These are phyloP conservation scores for Helobdella robusta DNA, from an alignment of 2,888 invertebrate genomes.

Conservation along the genomic window DNA sequence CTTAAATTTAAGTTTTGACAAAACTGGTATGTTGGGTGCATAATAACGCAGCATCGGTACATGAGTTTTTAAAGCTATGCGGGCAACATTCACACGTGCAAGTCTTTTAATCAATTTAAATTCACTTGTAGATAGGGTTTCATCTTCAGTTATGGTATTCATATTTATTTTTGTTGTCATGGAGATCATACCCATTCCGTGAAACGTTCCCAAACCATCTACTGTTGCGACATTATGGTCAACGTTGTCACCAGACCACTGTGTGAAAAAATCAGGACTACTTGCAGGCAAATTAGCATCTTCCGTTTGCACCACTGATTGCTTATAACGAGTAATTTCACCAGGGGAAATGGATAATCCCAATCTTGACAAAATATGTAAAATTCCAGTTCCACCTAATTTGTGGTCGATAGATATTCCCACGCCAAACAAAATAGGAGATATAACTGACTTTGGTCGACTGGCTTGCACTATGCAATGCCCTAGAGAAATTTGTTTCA, in stretches of 20 bases:
- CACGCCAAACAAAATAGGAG: slow-evolving; percentile 10
- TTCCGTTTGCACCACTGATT: not conserved
- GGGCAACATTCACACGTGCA: not conserved
- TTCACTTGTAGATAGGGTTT: too few species aligned
- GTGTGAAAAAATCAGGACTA: not conserved
- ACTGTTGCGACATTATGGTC: slow-evolving; percentile 1
- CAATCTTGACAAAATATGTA: not conserved
- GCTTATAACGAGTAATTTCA: not conserved
- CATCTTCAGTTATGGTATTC: too few species aligned
- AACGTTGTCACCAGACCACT: slow-evolving; percentile 15
- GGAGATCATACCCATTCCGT: slow-evolving; percentile 3
- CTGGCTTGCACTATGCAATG: slow-evolving; percentile 9
- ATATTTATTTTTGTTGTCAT: not conserved
- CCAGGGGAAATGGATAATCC: not conserved
- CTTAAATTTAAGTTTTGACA: not conserved
- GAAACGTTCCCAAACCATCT: slow-evolving; percentile 4
- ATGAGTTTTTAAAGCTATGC: too few species aligned
- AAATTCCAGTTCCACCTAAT: not conserved
- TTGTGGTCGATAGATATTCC: slow-evolving; percentile 3
- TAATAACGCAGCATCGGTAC: not conserved
- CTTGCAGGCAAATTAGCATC: not conserved
- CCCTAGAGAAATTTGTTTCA: slow-evolving; percentile 4
- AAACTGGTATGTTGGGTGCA: not conserved
- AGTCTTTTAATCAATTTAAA: not conserved
- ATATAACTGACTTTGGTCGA: not conserved